Evolutionary conservation across 92 coral and sea anemone genomes (phyloP), one percentile per base, ranked within the genome.

Genomic region (Bergia sp.): DNA sequence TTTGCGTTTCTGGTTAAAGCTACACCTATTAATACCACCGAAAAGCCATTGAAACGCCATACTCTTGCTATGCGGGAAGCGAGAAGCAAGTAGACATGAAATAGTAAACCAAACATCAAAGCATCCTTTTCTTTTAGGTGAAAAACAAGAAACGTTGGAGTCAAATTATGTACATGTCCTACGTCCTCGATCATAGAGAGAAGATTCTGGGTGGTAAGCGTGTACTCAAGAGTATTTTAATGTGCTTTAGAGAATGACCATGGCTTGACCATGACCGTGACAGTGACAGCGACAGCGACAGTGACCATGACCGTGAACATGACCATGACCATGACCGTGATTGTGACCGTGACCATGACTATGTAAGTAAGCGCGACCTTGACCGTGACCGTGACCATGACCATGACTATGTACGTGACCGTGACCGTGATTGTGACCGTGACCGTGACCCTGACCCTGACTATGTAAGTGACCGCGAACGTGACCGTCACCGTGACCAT

Each of bases 161-260:
- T 80, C 96, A 94, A 45, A 83, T 94, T 77, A 94, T 94, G 96
- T 92, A 90, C 73, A 94, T 94, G 96, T 94, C 96, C 2, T 94
- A 93, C 77, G 86, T 94, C 39, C 64, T 94, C 44, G 96, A 94
- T 77, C 85, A 89, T 61, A 86, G 93, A 78, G 81, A 88, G 42
- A 78, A 74, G 47, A 79, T 88, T 21, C 76, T 94, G 42, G 82
- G 81, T 53, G 93, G 96, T 94, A 65, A 53, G 93, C 72, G 3
- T 42, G 76, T 65, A 36, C 39, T 61, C 67, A 3, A 16, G 18
- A 16, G 0, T 61, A 16, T 61, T 61, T n/a, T 16, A 2, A 8
- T 21, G 21, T n/a, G n/a, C 1, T 58, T 58, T 58, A 58, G 66
- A 18, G 66, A 2, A 58, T 58, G n/a, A 13, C n/a, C 2, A 58